Evolutionary conservation across 2,888 invertebrate species (phyloP).

Genomic region (Dicycla oo): DNA sequence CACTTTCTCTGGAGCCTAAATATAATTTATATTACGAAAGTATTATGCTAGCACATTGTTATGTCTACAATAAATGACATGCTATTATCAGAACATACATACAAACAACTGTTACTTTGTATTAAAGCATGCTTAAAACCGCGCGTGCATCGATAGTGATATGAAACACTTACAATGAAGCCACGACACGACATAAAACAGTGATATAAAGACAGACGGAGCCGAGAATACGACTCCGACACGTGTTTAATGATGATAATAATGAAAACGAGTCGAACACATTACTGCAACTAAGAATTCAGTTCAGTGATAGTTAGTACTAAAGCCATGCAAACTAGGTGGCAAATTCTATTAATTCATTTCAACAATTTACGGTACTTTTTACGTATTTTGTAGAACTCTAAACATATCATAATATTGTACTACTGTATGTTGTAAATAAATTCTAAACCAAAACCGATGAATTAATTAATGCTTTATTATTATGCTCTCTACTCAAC

Average conservation of each 20-base stretch:
- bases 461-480: slow-evolving; percentile 17
- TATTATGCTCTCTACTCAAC: slow-evolving; percentile 30
- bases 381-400: not conserved
- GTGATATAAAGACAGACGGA: slow-evolving; percentile 17
- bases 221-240: slow-evolving; percentile 27
- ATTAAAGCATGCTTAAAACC: slow-evolving; percentile 48
- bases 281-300: slow-evolving; percentile 27
- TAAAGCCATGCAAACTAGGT: slow-evolving; percentile 28
- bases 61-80: slow-evolving; percentile 50
- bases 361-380: not conserved
- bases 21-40: slow-evolving; percentile 30
- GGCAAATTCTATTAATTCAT: slow-evolving; percentile 5
- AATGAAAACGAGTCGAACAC: slow-evolving; percentile 25
- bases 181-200: slow-evolving; percentile 46
- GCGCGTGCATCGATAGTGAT: slow-evolving; percentile 53
- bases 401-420: not conserved
- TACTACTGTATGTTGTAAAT: not conserved
- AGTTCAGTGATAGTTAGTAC: slow-evolving; percentile 29
- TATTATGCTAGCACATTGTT: slow-evolving; percentile 15
- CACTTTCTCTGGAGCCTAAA: slow-evolving; percentile 78
- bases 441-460: slow-evolving; percentile 22
- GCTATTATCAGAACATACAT: slow-evolving; percentile 46
- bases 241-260: slow-evolving; percentile 42
- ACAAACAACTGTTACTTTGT: slow-evolving; percentile 49
- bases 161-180: slow-evolving; percentile 35